Percentiles rank a stretch among this genome's conserved stretches.
phyloP scores from a whole-genome alignment of 2,888 invertebrate genomes.

The Drosophila anceps region DNA sequence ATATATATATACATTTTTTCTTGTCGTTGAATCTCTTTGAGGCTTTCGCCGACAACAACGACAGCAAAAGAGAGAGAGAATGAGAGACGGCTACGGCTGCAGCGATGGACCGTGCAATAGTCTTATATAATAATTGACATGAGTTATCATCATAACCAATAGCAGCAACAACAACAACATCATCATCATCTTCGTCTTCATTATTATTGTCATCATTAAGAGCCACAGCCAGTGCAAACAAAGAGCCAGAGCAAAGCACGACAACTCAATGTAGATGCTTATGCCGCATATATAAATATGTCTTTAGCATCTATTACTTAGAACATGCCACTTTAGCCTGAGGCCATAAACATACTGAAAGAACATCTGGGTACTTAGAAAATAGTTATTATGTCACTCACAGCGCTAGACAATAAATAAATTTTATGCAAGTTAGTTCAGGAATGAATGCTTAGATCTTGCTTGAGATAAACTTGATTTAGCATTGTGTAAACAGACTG shows the following conservation, averaged over 20 bases:
- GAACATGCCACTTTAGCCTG: slow-evolving; percentile 1
- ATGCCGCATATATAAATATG: not conserved
- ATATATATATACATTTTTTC: not conserved
- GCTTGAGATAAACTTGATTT: not conserved
- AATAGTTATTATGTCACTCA: slow-evolving; percentile 3
- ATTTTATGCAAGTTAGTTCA: not conserved
- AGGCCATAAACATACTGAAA: not conserved
- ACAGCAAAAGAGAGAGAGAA: not conserved
- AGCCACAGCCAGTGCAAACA: slow-evolving; percentile 41
- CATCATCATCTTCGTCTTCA: slow-evolving; percentile 16
- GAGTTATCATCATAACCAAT: slow-evolving; percentile 65
- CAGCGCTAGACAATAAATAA: slow-evolving; percentile 7
- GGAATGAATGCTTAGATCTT: not conserved
- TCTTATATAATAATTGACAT: slow-evolving; percentile 75
- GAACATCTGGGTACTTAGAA: slow-evolving; percentile 1
- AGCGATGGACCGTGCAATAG: slow-evolving; percentile 35
- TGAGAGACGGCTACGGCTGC: not conserved
- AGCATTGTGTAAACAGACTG: slow-evolving; percentile 14
- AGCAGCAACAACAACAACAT: slow-evolving; percentile 20
- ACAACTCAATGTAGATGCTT: slow-evolving; percentile 11
- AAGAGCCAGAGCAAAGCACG: slow-evolving; percentile 26
- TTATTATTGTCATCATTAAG: not conserved
- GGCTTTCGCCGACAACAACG: slow-evolving; percentile 61
- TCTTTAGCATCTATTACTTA: slow-evolving; percentile 2
- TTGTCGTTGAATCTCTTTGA: slow-evolving; percentile 38